Evolutionary conservation across 2,888 invertebrate genomes (phyloP), one percentile per base, ranked within the genome.

Genomic region (Caenorhabditis angaria): DNA sequence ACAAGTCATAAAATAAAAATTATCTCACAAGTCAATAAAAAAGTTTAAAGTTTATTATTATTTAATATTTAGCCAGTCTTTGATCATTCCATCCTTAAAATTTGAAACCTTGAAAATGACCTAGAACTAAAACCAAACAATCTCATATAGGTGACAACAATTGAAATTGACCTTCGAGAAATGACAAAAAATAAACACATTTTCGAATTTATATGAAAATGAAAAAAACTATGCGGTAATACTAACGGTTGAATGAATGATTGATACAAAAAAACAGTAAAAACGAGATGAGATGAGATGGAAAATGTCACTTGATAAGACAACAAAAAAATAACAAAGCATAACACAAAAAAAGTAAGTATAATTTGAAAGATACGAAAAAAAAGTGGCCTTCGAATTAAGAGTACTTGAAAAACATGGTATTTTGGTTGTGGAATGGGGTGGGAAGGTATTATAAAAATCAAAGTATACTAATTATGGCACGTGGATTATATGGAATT

Each of bases 151-250:
- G 41, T 41, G 41, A 41, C 41, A 41, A 41, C 41, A 41, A 41
- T 41, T 41, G 41, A 41, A 41, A 41, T 41, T 41, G 41, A 41
- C 41, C 41, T 41, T 41, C 41, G 41, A 41, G 41, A 41, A 41
- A 18, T 41, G 5, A 41, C 10, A 14, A 41, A 41, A 41, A 14
- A 41, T 18, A 41, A 5, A 5, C 41, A 41, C 41, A 41, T 41
- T n/a, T n/a, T n/a, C n/a, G n/a, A n/a, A n/a, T n/a, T n/a, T n/a
- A n/a, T n/a, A n/a, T 41, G 41, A 41, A 41, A 41, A 18, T 41
- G 2, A 12, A 18, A 14, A 41, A 18, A 41, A 3, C 41, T 41
- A 41, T 41, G 41, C 14, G n/a, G n/a, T n/a, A n/a, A n/a, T n/a
- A 41, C 10, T 41, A 41, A 41, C 41, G 41, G 41, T 41, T 18